Percentiles rank a stretch among this genome's conserved stretches.
Evolutionary conservation across 2,797 vertebrate genomes (phyloP).

Genomic region (Picus viridis): DNA sequence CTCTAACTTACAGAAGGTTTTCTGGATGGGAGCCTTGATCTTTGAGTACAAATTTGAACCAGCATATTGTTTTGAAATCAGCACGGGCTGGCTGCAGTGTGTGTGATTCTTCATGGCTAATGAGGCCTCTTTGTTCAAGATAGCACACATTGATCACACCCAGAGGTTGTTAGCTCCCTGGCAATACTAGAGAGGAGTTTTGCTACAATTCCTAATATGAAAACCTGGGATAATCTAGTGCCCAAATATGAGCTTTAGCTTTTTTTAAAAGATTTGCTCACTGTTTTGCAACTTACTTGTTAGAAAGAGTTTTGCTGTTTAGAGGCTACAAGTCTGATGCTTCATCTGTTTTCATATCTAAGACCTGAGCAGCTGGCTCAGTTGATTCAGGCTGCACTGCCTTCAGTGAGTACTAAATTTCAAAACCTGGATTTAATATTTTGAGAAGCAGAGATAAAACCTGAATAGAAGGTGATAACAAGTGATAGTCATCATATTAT

Average conservation of each 20-base stretch:
- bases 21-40: not conserved
- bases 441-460: slow-evolving; percentile 3
- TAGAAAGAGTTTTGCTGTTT: not conserved
- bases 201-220: not conserved
- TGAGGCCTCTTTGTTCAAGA: not conserved
- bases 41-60: not conserved
- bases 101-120: not conserved
- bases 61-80: not conserved
- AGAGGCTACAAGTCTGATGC: not conserved
- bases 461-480: not conserved
- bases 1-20: not conserved
- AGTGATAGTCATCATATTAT: not conserved
- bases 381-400: not conserved
- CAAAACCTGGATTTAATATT: not conserved
- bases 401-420: slow-evolving; percentile 3
- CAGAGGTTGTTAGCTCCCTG: not conserved
- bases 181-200: not conserved
- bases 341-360: not conserved
- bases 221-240: not conserved
- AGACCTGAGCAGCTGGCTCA: not conserved
- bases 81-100: not conserved
- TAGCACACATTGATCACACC: fast-evolving
- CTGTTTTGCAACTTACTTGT: not conserved
- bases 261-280: not conserved
- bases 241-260: not conserved